A percentile compares a stretch with the other conserved stretches of the same genome.
phyloP scores from a whole-genome alignment of 2,888 invertebrate genomes.

The Hesperia comma region DNA sequence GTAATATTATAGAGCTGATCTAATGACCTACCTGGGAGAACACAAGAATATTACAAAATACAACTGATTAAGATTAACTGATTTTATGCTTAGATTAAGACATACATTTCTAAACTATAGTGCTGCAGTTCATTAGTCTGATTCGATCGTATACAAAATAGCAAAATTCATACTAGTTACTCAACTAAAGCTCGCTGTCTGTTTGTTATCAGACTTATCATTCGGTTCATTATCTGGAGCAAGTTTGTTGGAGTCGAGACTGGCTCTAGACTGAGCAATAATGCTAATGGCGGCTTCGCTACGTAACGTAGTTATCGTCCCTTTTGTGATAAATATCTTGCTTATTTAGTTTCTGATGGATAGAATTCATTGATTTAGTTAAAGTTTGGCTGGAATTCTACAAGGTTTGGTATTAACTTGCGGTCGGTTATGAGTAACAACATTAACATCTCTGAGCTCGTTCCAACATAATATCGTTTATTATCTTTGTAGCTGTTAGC shows the following conservation, averaged over 20 bases:
- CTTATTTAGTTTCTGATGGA: constrained; percentile 29
- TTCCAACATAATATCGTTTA: no score
- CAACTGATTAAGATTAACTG: no score
- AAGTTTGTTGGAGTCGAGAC: constrained; percentile 13
- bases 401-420: background rate
- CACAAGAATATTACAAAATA: no score
- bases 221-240: constrained; percentile 22
- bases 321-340: constrained; percentile 33
- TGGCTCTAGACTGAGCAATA: constrained; percentile 37
- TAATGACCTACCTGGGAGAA: no score
- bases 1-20: no score
- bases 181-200: constrained; percentile 12
- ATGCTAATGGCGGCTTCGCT: constrained; percentile 43
- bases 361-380: constrained; percentile 23
- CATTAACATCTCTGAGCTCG: no score
- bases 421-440: background rate
- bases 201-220: constrained; percentile 23
- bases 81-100: no score
- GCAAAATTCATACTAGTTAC: constrained; percentile 1
- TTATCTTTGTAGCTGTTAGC: no score
- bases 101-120: no score
- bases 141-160: no score
- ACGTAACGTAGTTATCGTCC: constrained; percentile 41
- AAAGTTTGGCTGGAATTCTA: constrained; percentile 7
- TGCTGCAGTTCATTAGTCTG: no score